phyloP scores from a whole-genome alignment of 2,797 vertebrate species.

The Labeo calbasu region DNA sequence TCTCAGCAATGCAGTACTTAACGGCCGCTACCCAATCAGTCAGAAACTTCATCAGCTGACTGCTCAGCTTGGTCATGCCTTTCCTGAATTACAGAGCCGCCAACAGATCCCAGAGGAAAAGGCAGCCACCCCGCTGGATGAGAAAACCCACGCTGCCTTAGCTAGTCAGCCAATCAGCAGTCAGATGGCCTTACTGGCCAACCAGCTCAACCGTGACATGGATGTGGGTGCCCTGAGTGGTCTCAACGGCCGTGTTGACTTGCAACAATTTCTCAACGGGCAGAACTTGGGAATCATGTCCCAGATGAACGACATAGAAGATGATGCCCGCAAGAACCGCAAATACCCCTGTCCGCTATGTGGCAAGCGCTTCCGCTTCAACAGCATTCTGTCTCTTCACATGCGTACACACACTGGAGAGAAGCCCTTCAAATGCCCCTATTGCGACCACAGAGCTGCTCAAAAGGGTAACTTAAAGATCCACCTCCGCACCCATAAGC shows the following conservation, averaged over 20 bases:
- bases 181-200: conserved; percentile 95
- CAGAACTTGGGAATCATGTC: conserved; percentile 99
- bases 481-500: conserved; percentile 96
- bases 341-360: conserved; percentile 98
- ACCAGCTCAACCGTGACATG: conserved; percentile 94
- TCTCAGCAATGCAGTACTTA: conserved; percentile 93
- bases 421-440: conserved; percentile 99
- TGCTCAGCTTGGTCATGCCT: conserved; percentile 96
- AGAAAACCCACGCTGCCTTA: conserved; percentile 90
- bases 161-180: conserved; percentile 93
- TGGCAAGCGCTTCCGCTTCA: conserved; percentile 97
- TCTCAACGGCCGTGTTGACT: conserved; percentile 93
- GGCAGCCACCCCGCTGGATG: conserved; percentile 85
- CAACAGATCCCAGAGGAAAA: conserved; percentile 95
- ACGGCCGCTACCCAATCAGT: conserved; percentile 99
- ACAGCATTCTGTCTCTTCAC: conserved; percentile 97
- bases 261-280: conserved; percentile 98
- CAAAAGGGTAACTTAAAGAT: conserved; percentile 99
- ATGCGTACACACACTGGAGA: conserved; percentile 99
- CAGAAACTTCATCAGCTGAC: conserved; percentile 98
- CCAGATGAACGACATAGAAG: conserved; percentile 98
- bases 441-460: conserved; percentile 97
- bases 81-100: conserved; percentile 91
- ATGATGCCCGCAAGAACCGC: conserved; percentile 95
- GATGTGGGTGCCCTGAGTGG: conserved; percentile 83